Base-by-base conservation (phyloP, 1,140 invertebrate species). In the Leptopilina boulardi region DNA sequence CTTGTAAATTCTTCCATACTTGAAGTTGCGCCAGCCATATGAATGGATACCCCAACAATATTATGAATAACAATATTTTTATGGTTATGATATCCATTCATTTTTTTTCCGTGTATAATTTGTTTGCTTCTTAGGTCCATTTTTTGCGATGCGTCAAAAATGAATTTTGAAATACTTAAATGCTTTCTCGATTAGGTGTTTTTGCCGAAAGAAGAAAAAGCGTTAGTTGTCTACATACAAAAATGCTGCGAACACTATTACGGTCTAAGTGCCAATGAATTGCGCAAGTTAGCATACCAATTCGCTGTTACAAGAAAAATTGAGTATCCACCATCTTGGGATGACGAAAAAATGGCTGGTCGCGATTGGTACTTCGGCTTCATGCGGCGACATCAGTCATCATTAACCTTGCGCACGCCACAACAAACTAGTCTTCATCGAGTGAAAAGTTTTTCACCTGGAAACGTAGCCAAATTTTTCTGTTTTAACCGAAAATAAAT, bases 381-480 rank as follows among this genome's bases (percentile, higher is more conserved):
- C 76, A 87, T 90, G 82, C 85, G 85, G 75, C 78, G 84, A 51
- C 83, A 90, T 83, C 42, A 41, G 38, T n/a, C 30, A 6, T 34
- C 30, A 34, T 71, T 91, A 19, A 86, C 86, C 54, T 73, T 91
- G 26, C 74, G 91, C 81, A 86, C 83, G 73, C 87, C 91, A 9
- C 87, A 92, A 83, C 83, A 83, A 66, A 91, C 90, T 9, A 90
- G 86, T 44, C 73, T 89, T 15, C 83, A 86, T 18, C 82, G 89
- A 83, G 85, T 85, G 19, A 86, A 82, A 41, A 85, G 82, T 6
- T 92, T 91, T 74, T 90, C 89, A 34, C 85, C 87, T 81, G 78
- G 19, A 19, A 84, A 83, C 51, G 80, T 83, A 10, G 44, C 73
- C 11, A 56, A 56, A 18, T 85, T 87, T 75, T 86, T 82, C 41